phyloP scores from a whole-genome alignment of 2,113 vertebrate species.

The Clarias macrocephalus region DNA sequence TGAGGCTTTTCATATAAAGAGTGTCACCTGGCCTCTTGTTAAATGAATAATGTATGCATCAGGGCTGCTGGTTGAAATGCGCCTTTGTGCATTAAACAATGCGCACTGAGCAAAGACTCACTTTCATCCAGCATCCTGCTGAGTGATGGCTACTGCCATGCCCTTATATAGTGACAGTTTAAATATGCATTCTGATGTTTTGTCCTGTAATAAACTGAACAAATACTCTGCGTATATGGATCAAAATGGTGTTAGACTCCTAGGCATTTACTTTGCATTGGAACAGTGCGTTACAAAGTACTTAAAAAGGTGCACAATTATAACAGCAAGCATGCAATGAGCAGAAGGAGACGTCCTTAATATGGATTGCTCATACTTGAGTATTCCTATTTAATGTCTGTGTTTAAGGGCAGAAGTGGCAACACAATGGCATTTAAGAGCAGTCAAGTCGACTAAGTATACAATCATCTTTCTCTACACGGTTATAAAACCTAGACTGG shows the following conservation, averaged over 20 bases:
- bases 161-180: constrained; percentile 15
- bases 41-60: constrained; percentile 54
- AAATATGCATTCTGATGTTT: constrained; percentile 4
- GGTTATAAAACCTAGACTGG: constrained; percentile 2
- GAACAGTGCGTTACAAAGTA: background rate
- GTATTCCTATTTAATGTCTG: background rate
- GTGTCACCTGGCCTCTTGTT: constrained; percentile 45
- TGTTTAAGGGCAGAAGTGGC: background rate
- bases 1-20: constrained; percentile 38
- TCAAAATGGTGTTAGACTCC: background rate
- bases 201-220: constrained; percentile 8
- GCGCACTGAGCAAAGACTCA: constrained; percentile 16
- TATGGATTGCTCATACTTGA: background rate
- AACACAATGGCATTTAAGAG: constrained; percentile 21
- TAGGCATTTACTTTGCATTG: background rate
- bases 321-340: background rate
- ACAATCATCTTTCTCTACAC: constrained; percentile 6
- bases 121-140: constrained; percentile 4
- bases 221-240: constrained; percentile 9
- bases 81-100: constrained; percentile 42
- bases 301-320: background rate
- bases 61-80: constrained; percentile 28
- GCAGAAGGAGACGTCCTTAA: background rate
- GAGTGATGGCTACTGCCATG: constrained; percentile 16
- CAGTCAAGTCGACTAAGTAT: background rate